Conservation (phyloP, 1,140 invertebrate genomes). For the Semibalanus balanoides region DNA sequence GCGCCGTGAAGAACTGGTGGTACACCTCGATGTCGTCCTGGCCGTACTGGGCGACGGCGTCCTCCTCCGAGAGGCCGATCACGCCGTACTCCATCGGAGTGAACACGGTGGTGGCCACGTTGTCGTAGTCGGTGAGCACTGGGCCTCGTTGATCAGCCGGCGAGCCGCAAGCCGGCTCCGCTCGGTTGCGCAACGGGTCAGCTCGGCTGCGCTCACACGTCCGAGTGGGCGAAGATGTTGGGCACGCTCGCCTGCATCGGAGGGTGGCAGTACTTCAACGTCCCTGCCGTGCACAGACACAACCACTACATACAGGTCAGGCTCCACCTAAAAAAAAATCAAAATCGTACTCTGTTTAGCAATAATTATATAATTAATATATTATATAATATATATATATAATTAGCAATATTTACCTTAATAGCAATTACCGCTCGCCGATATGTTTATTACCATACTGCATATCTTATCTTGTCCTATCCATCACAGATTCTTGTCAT, state of each 20-base stretch:
- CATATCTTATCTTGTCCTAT: too few relatives aligned
- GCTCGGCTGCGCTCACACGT: slow-evolving; percentile 72
- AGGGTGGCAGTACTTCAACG: too few relatives aligned
- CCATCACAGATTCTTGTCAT: too few relatives aligned
- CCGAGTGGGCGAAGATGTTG: slow-evolving; percentile 85
- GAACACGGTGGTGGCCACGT: slow-evolving; percentile 93
- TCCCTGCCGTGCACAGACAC: too few relatives aligned
- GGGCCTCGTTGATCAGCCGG: slow-evolving; percentile 46
- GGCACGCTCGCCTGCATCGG: slow-evolving; percentile 73
- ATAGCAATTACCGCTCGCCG: too few relatives aligned
- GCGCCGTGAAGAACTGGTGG: slow-evolving; percentile 84
- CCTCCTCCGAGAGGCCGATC: slow-evolving; percentile 86
- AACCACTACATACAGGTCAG: too few relatives aligned
- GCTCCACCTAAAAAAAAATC: too few relatives aligned
- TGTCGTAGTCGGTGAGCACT: slow-evolving; percentile 68
- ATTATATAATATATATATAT: too few relatives aligned
- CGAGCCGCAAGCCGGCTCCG: slow-evolving; percentile 69
- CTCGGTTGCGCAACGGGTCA: slow-evolving; percentile 95
- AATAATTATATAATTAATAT: too few relatives aligned
- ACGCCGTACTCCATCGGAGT: slow-evolving; percentile 91
- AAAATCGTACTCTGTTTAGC: too few relatives aligned
- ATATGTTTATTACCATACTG: too few relatives aligned
- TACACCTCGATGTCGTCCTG: slow-evolving; percentile 50
- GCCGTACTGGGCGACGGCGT: slow-evolving; percentile 48
- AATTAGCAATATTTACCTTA: too few relatives aligned